phyloP scores from a whole-genome alignment of 1,140 invertebrate species.

The Drosophila sproati region DNA sequence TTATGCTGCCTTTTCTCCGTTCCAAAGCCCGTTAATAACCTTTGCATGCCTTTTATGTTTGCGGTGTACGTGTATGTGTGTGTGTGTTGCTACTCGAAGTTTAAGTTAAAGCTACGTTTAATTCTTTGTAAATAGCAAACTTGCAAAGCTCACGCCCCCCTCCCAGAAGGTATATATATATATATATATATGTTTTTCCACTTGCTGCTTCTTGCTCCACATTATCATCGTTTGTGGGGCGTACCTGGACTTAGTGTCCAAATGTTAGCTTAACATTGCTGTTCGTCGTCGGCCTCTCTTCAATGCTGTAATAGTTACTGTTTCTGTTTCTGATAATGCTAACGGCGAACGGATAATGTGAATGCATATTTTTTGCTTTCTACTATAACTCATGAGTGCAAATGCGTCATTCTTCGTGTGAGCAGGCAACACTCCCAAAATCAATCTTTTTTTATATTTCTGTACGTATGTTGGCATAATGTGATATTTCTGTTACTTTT shows the following conservation, averaged over 20 bases:
- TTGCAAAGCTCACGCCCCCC: neutral
- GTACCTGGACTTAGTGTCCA: constrained; percentile 4
- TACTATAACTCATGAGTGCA: constrained; percentile 26
- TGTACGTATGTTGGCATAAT: neutral
- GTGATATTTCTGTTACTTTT: constrained; percentile 11
- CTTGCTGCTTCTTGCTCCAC: constrained; percentile 1
- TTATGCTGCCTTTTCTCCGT: constrained; percentile 10
- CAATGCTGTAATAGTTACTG: neutral
- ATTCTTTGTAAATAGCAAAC: constrained; percentile 40
- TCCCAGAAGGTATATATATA: neutral
- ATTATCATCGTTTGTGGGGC: constrained; percentile 25
- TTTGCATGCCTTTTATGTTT: constrained; percentile 42
- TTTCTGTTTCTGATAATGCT: constrained; percentile 24
- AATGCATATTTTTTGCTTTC: neutral
- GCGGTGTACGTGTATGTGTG: constrained; percentile 4
- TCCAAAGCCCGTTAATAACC: constrained; percentile 56
- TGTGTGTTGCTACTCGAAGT: constrained; percentile 6
- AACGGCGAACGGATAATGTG: neutral
- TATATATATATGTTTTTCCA: neutral
- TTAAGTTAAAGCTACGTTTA: constrained; percentile 23
- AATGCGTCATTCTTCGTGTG: constrained; percentile 39
- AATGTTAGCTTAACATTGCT: constrained; percentile 28
- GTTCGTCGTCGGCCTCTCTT: too few species aligned
- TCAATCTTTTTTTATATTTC: neutral
- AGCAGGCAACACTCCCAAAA: neutral